phyloP scores from a whole-genome alignment of 1,140 invertebrate species.

The Batillaria attramentaria region DNA sequence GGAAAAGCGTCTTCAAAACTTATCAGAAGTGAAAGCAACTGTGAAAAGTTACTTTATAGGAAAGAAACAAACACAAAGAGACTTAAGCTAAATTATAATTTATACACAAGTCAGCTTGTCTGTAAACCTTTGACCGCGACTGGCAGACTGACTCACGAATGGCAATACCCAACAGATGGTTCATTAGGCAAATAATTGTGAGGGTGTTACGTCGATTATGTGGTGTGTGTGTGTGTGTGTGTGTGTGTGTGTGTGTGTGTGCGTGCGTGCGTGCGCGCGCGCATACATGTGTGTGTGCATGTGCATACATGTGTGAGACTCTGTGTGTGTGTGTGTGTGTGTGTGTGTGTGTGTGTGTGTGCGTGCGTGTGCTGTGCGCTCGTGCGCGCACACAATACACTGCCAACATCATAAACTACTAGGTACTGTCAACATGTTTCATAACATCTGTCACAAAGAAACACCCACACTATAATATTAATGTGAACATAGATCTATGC shows the following conservation, averaged over 20 bases:
- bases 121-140: not conserved
- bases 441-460: not conserved
- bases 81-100: not conserved
- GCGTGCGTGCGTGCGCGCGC: not conserved
- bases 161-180: not conserved
- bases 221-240: slow-evolving; percentile 11
- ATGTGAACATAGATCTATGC: not conserved
- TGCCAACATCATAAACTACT: not conserved
- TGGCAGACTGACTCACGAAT: not conserved
- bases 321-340: not conserved
- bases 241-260: not conserved
- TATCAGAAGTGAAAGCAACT: no score
- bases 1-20: no score
- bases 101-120: not conserved
- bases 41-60: not conserved
- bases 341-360: not conserved
- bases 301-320: not conserved
- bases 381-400: no score
- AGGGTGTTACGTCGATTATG: not conserved
- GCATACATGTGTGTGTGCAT: no score
- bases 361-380: no score
- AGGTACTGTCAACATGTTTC: not conserved
- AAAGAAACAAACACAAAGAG: not conserved
- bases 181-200: not conserved
- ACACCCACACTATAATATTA: not conserved